Base-by-base conservation (phyloP, 1,140 invertebrate species). In the Phymastichus coffea region DNA sequence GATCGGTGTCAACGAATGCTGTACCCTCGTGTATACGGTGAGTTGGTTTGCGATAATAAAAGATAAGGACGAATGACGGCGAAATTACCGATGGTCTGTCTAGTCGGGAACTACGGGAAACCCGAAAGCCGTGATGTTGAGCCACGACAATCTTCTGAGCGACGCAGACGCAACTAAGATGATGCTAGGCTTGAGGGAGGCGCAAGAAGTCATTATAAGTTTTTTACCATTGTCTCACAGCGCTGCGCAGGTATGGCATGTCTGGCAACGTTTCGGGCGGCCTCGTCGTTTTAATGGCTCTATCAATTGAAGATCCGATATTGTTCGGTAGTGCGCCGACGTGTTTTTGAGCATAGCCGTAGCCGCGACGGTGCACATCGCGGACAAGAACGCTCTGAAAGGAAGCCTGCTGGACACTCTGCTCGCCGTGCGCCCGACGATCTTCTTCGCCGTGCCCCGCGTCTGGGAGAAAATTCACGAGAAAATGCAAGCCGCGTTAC, bases 381-480 rank as follows among this genome's bases (percentile, higher is more conserved):
- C 92, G n/a, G 89, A 90, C 72, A 91, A 85, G 70, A 88, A 92
- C 81, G 93, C 88, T 0, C 79, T 90, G 33, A 95, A 93, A 78
- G 93, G 93, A 20, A 86, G 84, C 28, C 75, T 97, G 26, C 75
- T 89, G 0, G 83, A 88, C 6, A 94, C 91, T 0, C 76, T 96
- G 35, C 79, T 81, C 55, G 86, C 89, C 75, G 89, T 90, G 1
- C 76, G 84, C 54, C 94, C 94, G 10, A 95, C 94, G 0, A 79
- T 84, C 33, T 91, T 97, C 69, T 74, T 97, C 22, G 94, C 87
- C 4, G 94, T 97, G 0, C 94, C 95, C 0, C 82, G 95, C 64
- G 90, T 97, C 0, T 97, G 90, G 86, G 94, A 97, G 74, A 97
- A 97, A 73, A 93, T 95, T 71, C 84, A 91, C 66, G 94, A 96